These are phyloP conservation scores for Melanchra persicariae DNA, from an alignment of 2,888 invertebrate species.

Conservation along the genomic window DNA sequence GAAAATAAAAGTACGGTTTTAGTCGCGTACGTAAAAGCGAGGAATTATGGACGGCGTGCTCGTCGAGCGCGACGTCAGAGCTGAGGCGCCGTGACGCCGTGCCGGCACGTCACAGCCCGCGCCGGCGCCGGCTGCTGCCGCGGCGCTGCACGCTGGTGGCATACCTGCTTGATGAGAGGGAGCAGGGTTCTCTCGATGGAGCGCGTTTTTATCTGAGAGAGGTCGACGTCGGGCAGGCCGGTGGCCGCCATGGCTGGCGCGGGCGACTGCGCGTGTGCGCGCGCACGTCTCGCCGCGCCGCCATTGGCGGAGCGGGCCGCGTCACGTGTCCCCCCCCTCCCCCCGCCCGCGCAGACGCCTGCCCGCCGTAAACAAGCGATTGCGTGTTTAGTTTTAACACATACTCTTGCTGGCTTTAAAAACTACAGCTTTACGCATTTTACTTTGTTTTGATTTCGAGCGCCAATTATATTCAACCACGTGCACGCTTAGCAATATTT, in stretches of 20 bases:
- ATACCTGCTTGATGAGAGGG: constrained; percentile 98
- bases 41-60: constrained; percentile 77
- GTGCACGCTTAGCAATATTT: constrained; percentile 59
- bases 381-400: constrained; percentile 78
- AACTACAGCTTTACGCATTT: constrained; percentile 81
- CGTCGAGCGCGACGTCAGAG: constrained; percentile 80
- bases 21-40: constrained; percentile 81
- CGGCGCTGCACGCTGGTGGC: constrained; percentile 72
- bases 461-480: constrained; percentile 72
- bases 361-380: constrained; percentile 73
- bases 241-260: constrained; percentile 92
- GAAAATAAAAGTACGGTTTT: constrained; percentile 84
- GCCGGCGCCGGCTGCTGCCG: constrained; percentile 42
- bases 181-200: constrained; percentile 98
- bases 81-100: constrained; percentile 73
- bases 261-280: constrained; percentile 87
- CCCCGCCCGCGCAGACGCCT: constrained; percentile 61
- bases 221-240: constrained; percentile 90
- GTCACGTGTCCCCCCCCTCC: constrained; percentile 77
- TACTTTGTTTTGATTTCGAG: constrained; percentile 82
- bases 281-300: constrained; percentile 76
- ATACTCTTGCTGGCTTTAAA: constrained; percentile 81
- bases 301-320: constrained; percentile 76
- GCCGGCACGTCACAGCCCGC: constrained; percentile 70
- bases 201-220: constrained; percentile 97